Evolutionary conservation across 2,888 invertebrate species (phyloP), one percentile per base, ranked within the genome.

Genomic region (Tenthredo mesomela): DNA sequence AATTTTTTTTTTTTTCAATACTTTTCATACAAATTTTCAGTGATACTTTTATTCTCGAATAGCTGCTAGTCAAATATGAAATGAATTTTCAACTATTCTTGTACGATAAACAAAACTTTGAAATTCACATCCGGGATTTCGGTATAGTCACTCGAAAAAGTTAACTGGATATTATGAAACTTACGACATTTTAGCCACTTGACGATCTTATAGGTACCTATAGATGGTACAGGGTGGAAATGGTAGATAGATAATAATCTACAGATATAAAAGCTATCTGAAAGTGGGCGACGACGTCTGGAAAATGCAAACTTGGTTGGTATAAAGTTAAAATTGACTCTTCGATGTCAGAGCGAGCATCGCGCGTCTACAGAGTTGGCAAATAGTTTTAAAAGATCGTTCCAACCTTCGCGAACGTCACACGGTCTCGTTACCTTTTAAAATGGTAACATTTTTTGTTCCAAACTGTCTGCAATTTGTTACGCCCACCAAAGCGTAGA

Each of bases 281-380:
- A 15, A 2, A 21, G 37, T 61, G n/a, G 25, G 61, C 61, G 40
- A 61, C 37, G 58, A 61, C 80, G 84, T 84, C 77, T 33, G 10
- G 54, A 50, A 54, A 58, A 47, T 73, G 73, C 71, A 47, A 86
- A 86, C 80, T 85, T 85, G 70, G 58, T 86, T 84, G 87, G 87
- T 89, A 91, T 89, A 90, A 91, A 91, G 91, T 91, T 91, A 89
- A 91, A 91, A 91, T 91, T 91, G 91, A 91, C 91, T 91, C 89
- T 90, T 89, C 88, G 88, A 87, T 88, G 88, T 89, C 88, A 87
- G 87, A 86, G 88, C 80, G 80, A 50, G 61, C 54, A 77, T 77
- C 33, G 50, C 50, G 33, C 18, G 29, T 50, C 77, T 40, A 25
- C 50, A 15, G 25, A 77, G 50, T 77, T 77, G 47, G 77, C 50